Evolutionary conservation across 1,140 invertebrate genomes (phyloP).

Genomic region (Bradysia coprophila): DNA sequence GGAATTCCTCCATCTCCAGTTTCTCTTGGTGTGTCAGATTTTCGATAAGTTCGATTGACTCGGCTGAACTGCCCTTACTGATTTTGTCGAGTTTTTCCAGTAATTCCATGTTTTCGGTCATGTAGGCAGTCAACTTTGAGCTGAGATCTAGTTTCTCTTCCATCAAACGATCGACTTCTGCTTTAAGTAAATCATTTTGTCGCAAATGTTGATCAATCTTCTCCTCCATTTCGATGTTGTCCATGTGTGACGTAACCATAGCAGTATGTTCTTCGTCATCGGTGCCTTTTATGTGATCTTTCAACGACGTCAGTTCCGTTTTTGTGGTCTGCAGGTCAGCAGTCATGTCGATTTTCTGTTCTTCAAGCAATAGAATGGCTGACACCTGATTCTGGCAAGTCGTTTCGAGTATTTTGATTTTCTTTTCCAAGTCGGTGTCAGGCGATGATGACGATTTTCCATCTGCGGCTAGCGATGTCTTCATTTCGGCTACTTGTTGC

Average conservation of each 20-base stretch:
- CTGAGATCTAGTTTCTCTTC: slow-evolving; percentile 34
- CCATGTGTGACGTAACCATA: slow-evolving; percentile 47
- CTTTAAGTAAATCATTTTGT: slow-evolving; percentile 30
- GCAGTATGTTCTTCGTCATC: slow-evolving; percentile 11
- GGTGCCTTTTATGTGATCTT: slow-evolving; percentile 4
- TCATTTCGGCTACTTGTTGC: slow-evolving; percentile 61
- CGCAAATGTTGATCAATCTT: slow-evolving; percentile 29
- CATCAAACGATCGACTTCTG: slow-evolving; percentile 30
- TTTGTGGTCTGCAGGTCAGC: slow-evolving; percentile 11
- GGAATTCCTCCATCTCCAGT: slow-evolving; percentile 32
- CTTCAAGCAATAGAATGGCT: slow-evolving; percentile 15
- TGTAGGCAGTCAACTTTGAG: slow-evolving; percentile 36
- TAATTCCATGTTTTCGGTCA: slow-evolving; percentile 45
- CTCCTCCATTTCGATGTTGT: slow-evolving; percentile 28
- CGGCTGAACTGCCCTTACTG: slow-evolving; percentile 42
- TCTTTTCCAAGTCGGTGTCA: slow-evolving; percentile 10
- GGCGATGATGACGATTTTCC: background rate
- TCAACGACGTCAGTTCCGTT: slow-evolving; percentile 8
- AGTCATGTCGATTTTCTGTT: slow-evolving; percentile 15
- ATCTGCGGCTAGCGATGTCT: slow-evolving; percentile 31
- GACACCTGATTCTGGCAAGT: slow-evolving; percentile 10
- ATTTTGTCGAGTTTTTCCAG: slow-evolving; percentile 44
- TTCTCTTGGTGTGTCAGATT: slow-evolving; percentile 41
- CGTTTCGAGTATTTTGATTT: slow-evolving; percentile 6
- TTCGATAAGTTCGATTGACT: slow-evolving; percentile 49